Conservation (phyloP, 2,797 vertebrate species). For the Sebastes steindachneri region DNA sequence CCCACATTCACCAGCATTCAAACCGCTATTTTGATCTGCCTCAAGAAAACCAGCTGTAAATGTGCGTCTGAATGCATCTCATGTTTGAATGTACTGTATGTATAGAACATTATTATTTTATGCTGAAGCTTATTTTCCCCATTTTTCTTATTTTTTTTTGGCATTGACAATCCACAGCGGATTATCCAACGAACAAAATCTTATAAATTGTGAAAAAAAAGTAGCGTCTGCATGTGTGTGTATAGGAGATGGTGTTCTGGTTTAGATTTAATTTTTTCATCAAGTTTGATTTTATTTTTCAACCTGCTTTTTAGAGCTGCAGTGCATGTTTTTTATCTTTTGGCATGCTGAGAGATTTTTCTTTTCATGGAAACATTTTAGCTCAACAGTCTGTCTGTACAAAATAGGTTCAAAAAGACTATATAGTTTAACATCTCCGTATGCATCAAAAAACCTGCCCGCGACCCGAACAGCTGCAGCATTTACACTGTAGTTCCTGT, state of each 20-base stretch:
- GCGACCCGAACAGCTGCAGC: conserved; percentile 51
- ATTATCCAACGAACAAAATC: conserved; percentile 40
- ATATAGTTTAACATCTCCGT: conserved; percentile 37
- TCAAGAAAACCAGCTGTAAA: conserved; percentile 32
- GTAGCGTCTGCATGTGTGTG: conserved; percentile 39
- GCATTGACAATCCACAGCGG: conserved; percentile 74
- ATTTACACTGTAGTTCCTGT: conserved; percentile 73
- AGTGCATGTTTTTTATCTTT: conserved; percentile 74
- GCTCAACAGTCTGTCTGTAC: conserved; percentile 42
- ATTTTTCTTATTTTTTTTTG: not conserved
- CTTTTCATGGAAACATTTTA: conserved; percentile 25
- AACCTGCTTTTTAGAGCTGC: conserved; percentile 43
- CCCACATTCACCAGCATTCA: conserved; percentile 62
- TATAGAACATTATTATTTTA: conserved; percentile 21
- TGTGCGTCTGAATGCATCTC: conserved; percentile 12
- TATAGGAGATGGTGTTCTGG: conserved; percentile 20
- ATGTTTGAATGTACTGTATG: conserved; percentile 57
- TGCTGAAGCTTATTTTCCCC: not conserved
- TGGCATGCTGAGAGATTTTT: conserved; percentile 69
- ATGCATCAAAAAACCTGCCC: conserved; percentile 19
- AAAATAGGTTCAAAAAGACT: conserved; percentile 34
- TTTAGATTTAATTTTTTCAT: not conserved
- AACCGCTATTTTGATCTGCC: conserved; percentile 15
- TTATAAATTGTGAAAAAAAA: conserved; percentile 35
- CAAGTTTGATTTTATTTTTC: conserved; percentile 17